Base-by-base conservation (phyloP, 2,888 invertebrate species). In the Diarsia mendica region DNA sequence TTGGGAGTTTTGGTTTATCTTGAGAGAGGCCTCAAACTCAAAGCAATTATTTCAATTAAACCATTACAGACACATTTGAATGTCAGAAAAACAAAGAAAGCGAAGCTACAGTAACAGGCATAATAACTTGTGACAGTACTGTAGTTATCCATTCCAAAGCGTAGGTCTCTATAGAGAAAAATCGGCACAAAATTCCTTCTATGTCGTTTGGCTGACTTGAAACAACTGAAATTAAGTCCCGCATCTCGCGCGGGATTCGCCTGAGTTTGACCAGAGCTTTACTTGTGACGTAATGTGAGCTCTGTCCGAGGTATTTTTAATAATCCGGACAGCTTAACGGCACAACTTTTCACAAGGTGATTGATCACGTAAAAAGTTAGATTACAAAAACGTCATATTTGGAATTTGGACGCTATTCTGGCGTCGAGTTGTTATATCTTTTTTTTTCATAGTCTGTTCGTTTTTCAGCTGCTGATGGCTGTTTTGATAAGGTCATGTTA, bases 331-430 rank as follows among this genome's bases (percentile, higher is more conserved):
- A 82, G 83, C 82, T 87, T 86, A 87, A 83, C 78, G 85, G 72
- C 84, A 72, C 66, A 88, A 88, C 85, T 88, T 87, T 87, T 77
- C 81, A 79, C 75, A 68, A 72, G 71, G 79, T 91, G 91, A 91
- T 91, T 90, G 90, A 91, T 91, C 88, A 84, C 83, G 74, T 75
- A 77, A 79, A 88, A 91, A 91, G 91, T 91, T 91, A 90, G 84
- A 91, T 91, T 90, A 88, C 85, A 88, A 90, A 90, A 89, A 87
- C 84, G 90, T 89, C 90, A 90, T 85, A 84, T 83, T 80, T 73
- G 79, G 79, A 78, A 78, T 79, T 68, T 48, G 64, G 82, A 82
- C 87, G 82, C 67, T 75, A 77, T 79, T 79, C 28, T 64, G 68
- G 82, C 85, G 81, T 64, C 73, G 73, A 79, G 71, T 81, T 74